Conservation (phyloP, 2,888 invertebrate genomes). For the Drosophila putrida region DNA sequence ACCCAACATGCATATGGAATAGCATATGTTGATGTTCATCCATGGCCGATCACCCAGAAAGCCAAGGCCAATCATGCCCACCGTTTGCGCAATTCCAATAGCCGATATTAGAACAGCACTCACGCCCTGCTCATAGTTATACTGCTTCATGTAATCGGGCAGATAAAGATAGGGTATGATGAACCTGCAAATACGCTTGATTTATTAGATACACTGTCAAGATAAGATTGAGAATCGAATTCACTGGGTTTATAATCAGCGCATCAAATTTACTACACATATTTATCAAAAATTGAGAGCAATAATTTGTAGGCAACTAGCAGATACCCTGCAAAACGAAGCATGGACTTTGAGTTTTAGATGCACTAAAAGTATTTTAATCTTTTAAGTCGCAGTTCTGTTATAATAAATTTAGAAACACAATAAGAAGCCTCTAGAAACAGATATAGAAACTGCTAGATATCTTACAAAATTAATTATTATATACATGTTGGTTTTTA, state of each 20-base stretch:
- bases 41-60: slow-evolving; percentile 95
- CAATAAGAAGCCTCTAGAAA: no score
- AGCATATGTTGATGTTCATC: slow-evolving; percentile 93
- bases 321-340: neutral
- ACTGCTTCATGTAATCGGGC: slow-evolving; percentile 92
- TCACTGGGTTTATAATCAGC: slow-evolving; percentile 1
- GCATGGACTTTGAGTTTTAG: neutral
- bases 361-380: no score
- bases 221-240: slow-evolving; percentile 1
- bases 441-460: no score
- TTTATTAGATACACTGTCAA: neutral
- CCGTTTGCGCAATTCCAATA: slow-evolving; percentile 95
- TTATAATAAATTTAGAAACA: no score
- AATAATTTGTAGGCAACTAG: neutral
- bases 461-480: no score
- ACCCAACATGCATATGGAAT: slow-evolving; percentile 90
- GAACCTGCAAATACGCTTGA: slow-evolving; percentile 89
- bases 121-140: slow-evolving; percentile 90
- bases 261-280: neutral
- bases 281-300: slow-evolving; percentile 6
- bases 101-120: slow-evolving; percentile 93
- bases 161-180: slow-evolving; percentile 98
- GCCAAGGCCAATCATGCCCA: slow-evolving; percentile 95
- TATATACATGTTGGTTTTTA: no score
- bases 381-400: no score